Evolutionary conservation across 2,797 vertebrate species (phyloP).

Genomic region (Petrocephalus sullivani): DNA sequence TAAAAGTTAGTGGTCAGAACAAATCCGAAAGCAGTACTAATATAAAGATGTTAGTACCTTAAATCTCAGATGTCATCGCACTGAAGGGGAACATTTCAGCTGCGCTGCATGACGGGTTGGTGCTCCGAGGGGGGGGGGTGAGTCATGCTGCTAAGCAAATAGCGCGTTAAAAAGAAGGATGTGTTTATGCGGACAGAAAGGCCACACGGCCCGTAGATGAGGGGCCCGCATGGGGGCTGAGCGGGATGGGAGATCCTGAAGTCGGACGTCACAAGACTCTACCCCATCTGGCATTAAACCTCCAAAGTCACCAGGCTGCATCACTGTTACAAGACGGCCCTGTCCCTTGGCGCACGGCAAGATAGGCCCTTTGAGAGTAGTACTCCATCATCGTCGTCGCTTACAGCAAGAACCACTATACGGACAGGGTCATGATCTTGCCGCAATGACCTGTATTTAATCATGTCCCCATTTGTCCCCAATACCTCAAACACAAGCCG

Average conservation of each 20-base stretch:
- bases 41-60: neutral
- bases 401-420: neutral
- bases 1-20: neutral
- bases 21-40: neutral
- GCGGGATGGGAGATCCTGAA: constrained; percentile 2
- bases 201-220: constrained; percentile 1
- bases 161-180: neutral
- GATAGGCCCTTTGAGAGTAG: neutral
- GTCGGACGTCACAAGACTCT: neutral
- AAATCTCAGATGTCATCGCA: neutral
- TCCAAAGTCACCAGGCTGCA: neutral
- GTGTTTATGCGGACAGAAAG: constrained; percentile 17
- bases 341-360: neutral
- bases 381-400: neutral
- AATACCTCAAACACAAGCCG: neutral
- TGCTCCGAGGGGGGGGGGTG: neutral
- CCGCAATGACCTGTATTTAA: neutral
- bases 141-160: constrained; percentile 20
- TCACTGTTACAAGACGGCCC: neutral
- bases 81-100: neutral
- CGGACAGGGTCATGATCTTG: neutral
- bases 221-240: neutral
- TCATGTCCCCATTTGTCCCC: neutral
- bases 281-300: neutral
- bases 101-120: neutral